Base-by-base conservation (phyloP, 2,888 invertebrate species). In the Idaea aversata region DNA sequence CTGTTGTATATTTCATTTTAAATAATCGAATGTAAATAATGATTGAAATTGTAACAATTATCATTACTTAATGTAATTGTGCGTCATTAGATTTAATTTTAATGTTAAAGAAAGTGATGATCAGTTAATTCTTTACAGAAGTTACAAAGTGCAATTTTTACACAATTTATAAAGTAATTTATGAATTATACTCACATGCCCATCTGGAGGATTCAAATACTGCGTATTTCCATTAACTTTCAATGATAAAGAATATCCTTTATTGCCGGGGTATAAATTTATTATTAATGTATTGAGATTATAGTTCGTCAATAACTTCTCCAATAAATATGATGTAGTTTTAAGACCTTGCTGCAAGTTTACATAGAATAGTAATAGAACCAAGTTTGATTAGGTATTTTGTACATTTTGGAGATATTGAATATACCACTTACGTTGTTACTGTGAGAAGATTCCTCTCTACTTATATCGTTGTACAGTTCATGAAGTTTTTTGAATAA, bases 211-310 rank as follows among this genome's bases (percentile, higher is more conserved):
- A 73, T 88, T 84, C 68, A 91, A 82, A 73, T 85, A 83, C 77
- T 87, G 94, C 71, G 82, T 93, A 84, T 90, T 93, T 78, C 94
- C 94, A 93, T 94, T 94, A 75, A 93, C 93, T 93, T 93, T 95
- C 77, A 94, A 92, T 87, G 93, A 93, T 76, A 96, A 87, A 70
- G 97, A 97, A 92, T 97, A 98, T 77, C 98, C 98, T 90, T 98
- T 97, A 92, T 97, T 97, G 66, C 97, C 97, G 69, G 98, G 97
- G 92, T 98, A 97, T 78, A 98, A 94, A 92, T 98, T 98, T 78
- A 98, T 94, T 81, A 98, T 96, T 83, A 98, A 93, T 73, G 97
- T 98, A 87, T 97, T 97, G 78, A 98, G 94, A 86, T 96, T 96
- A 90, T 98, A 98, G 82, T 95, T 95, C 83, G 96, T 95, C 83